phyloP scores from a whole-genome alignment of 2,888 invertebrate species.

The Mythimna loreyi region DNA sequence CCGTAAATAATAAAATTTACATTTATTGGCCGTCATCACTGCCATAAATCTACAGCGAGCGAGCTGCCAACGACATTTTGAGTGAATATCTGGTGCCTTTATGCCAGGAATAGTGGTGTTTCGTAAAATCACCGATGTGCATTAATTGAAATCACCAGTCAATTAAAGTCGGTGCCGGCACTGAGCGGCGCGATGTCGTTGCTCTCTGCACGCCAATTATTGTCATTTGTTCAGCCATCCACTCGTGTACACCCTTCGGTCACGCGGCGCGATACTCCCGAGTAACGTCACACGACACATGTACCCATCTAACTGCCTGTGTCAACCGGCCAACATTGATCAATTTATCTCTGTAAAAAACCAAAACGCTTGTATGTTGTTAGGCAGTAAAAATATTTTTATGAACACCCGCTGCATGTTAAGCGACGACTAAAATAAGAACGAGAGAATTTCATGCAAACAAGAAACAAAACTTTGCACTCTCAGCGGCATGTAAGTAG shows the following conservation, averaged over 20 bases:
- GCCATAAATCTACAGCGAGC: slow-evolving; percentile 86
- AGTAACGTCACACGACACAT: slow-evolving; percentile 52
- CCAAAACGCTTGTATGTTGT: slow-evolving; percentile 32
- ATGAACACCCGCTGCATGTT: slow-evolving; percentile 59
- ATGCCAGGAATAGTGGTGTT: slow-evolving; percentile 80
- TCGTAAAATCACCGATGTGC: slow-evolving; percentile 82
- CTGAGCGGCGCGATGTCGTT: slow-evolving; percentile 74
- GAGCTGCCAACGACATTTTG: slow-evolving; percentile 88
- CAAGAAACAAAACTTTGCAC: slow-evolving; percentile 87
- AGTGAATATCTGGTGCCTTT: slow-evolving; percentile 86
- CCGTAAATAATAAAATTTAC: slow-evolving; percentile 90
- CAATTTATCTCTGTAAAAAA: slow-evolving; percentile 50
- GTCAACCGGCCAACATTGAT: slow-evolving; percentile 31
- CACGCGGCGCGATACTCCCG: slow-evolving; percentile 61
- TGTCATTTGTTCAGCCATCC: slow-evolving; percentile 82
- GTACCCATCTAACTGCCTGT: slow-evolving; percentile 49
- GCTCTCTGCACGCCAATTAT: slow-evolving; percentile 82
- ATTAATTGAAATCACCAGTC: slow-evolving; percentile 88
- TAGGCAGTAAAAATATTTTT: slow-evolving; percentile 50
- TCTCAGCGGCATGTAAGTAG: slow-evolving; percentile 83
- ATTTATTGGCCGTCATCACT: slow-evolving; percentile 89
- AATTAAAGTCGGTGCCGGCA: slow-evolving; percentile 83
- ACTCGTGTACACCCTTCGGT: slow-evolving; percentile 72
- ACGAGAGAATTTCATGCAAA: slow-evolving; percentile 79
- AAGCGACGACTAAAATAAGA: slow-evolving; percentile 71